Evolutionary conservation across 2,797 vertebrate species (phyloP), one percentile per base, ranked within the genome.

Genomic region (Hypotaenidia philippensis): DNA sequence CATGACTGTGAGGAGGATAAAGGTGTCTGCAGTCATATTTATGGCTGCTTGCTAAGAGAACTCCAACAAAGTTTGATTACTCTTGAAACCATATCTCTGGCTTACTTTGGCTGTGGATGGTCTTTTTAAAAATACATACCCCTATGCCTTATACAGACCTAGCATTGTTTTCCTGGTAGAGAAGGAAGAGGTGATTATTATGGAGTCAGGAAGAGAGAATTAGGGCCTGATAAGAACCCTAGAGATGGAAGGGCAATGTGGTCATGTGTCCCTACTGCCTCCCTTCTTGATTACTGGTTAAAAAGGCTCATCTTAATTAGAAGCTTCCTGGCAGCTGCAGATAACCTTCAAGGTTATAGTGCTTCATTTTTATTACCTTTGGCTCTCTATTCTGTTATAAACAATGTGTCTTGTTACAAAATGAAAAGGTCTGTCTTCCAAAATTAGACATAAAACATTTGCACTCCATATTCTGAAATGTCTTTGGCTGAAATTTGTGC

Each of bases 301-400:
- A 84, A 94, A 91, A 84, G 84, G 66, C 89, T 91, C 65, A 55
- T 95, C 80, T 65, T 95, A 97, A 95, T 97, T 93, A 93, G 93
- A 95, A 94, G 90, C 77, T 95, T 97, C 94, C 93, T 93, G 80
- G 78, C 93, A 92, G 90, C 90, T 90, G 79, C 61, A 87, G 87
- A 86, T 95, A 94, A 86, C 60, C 84, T 87, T 96, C 72, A 87
- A 84, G 89, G 69, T 89, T 94, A 72, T 56, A 69, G 41, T 71
- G 81, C 68, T 63, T 93, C 69, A 1, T 87, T 96, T 96, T 96
- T 96, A 94, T 92, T 96, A 77, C 89, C 85, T 71, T 94, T 96
- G 90, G 89, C 64, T 72, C 53, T 90, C 17, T 22, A 13, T 36
- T 91, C 45, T 88, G 55, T 83, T 90, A n/a, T 87, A 93, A 93